Conservation (phyloP, 2,888 invertebrate genomes). For the Aspidiotus rigidus region DNA sequence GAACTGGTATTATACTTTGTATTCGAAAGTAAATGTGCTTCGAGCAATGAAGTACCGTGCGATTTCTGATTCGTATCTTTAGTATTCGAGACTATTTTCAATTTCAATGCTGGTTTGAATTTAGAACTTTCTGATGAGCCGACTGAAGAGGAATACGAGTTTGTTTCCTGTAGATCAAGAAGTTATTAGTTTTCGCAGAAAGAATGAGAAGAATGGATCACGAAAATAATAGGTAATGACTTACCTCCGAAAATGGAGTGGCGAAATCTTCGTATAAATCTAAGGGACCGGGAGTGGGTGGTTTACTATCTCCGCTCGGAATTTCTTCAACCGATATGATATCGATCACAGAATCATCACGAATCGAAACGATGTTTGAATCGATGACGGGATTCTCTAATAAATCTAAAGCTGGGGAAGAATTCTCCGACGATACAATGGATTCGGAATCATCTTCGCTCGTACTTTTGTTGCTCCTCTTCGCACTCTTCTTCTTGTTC, state of each 20-base stretch:
- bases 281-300: slow-evolving; percentile 31
- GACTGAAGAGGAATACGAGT: slow-evolving; percentile 11
- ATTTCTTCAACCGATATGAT: slow-evolving; percentile 29
- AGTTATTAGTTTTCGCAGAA: neutral
- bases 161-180: slow-evolving; percentile 15
- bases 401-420: slow-evolving; percentile 19
- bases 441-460: slow-evolving; percentile 30
- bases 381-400: slow-evolving; percentile 9
- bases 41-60: slow-evolving; percentile 17
- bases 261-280: slow-evolving; percentile 31
- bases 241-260: slow-evolving; percentile 22
- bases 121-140: slow-evolving; percentile 13
- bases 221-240: neutral
- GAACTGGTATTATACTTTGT: slow-evolving; percentile 22
- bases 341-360: slow-evolving; percentile 19
- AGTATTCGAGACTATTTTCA: slow-evolving; percentile 14
- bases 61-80: slow-evolving; percentile 6
- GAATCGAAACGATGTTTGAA: slow-evolving; percentile 11
- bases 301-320: slow-evolving; percentile 32
- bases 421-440: slow-evolving; percentile 22
- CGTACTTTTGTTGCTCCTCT: slow-evolving; percentile 25
- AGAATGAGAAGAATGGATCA: too few relatives aligned
- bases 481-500: slow-evolving; percentile 14
- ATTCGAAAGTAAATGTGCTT: slow-evolving; percentile 30
- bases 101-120: slow-evolving; percentile 14